Evolutionary conservation across 2,888 invertebrate genomes (phyloP).

Genomic region (Oscheius myriophilus): DNA sequence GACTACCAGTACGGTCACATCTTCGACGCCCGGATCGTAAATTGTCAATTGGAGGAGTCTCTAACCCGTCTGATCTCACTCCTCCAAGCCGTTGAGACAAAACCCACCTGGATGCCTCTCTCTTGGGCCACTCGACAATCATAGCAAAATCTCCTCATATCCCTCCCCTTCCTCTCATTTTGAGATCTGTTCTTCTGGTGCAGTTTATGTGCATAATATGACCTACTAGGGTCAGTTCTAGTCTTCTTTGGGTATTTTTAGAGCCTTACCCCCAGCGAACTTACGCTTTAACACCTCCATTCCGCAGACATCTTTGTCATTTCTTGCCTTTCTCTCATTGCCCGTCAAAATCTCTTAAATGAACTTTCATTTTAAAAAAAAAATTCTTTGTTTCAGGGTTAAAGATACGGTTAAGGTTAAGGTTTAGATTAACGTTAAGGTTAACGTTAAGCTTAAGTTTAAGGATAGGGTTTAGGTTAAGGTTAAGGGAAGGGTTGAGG

Average conservation of each 20-base stretch:
- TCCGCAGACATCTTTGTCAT: background rate
- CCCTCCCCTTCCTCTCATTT: background rate
- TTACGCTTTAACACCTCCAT: constrained; percentile 2
- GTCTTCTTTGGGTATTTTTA: constrained; percentile 13
- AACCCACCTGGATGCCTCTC: constrained; percentile 94
- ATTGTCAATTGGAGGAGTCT: constrained; percentile 86
- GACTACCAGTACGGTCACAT: constrained; percentile 91
- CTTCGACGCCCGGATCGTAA: constrained; percentile 92
- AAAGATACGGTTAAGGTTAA: no score
- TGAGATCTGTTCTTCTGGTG: constrained; percentile 8
- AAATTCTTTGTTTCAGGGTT: no score
- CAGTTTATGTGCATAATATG: background rate
- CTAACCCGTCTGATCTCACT: constrained; percentile 85
- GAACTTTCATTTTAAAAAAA: no score
- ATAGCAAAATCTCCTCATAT: background rate
- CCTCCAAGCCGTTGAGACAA: constrained; percentile 86
- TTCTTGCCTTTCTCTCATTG: constrained; percentile 5
- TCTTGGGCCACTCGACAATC: constrained; percentile 77
- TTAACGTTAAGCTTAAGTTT: no score
- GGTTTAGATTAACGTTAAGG: no score
- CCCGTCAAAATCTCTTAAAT: no score
- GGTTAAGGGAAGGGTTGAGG: no score
- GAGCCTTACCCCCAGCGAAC: constrained; percentile 17
- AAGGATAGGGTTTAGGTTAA: no score
- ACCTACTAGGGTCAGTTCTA: background rate